Conservation (phyloP, 2,797 vertebrate genomes). For the Capromys pilorides region DNA sequence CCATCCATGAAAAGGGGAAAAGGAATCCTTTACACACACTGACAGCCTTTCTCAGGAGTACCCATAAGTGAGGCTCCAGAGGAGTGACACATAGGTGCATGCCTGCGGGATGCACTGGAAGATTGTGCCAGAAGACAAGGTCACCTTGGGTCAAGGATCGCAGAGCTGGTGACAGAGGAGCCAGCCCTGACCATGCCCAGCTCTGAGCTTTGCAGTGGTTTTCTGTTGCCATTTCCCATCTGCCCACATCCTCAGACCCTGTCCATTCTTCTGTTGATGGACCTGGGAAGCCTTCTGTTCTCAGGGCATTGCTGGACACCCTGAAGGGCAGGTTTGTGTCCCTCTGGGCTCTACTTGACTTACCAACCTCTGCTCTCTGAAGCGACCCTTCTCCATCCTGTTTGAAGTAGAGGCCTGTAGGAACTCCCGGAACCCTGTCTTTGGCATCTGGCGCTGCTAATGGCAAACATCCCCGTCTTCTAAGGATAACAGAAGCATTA, state of each 20-base stretch:
- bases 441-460: no score
- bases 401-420: neutral
- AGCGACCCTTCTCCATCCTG: fast-evolving
- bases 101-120: no score
- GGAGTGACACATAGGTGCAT: fast-evolving
- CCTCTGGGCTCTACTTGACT: neutral
- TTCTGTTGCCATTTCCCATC: neutral
- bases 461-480: neutral
- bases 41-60: neutral
- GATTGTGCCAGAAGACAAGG: neutral
- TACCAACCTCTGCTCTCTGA: neutral
- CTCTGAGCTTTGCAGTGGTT: neutral
- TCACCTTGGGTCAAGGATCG: neutral
- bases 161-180: neutral
- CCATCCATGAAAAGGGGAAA: neutral
- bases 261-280: neutral
- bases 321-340: neutral
- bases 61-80: neutral
- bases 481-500: neutral
- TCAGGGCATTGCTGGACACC: neutral
- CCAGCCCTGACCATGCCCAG: neutral
- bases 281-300: neutral
- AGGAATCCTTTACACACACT: neutral
- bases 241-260: neutral
- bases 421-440: neutral